A percentile compares a stretch with the other conserved stretches of the same genome.
phyloP scores from a whole-genome alignment of 1,140 invertebrate genomes.

The silkworm (Bombyx mori) region ASM3026992v2 NC_085135.1:2693001-2693500 shows the following conservation, averaged over 20 bases:
- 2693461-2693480: slow-evolving; percentile 33
- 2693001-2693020: slow-evolving; percentile 47
- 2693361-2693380: slow-evolving; percentile 3
- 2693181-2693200: slow-evolving; percentile 33
- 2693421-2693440: slow-evolving; percentile 36
- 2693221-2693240: slow-evolving; percentile 28
- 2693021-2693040: slow-evolving; percentile 42
- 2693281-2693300: slow-evolving; percentile 26
- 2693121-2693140: slow-evolving; percentile 7
- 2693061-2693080: slow-evolving; percentile 60
- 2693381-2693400: slow-evolving; percentile 65
- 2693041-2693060: slow-evolving; percentile 46
- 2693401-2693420: slow-evolving; percentile 64
- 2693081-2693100: slow-evolving; percentile 46
- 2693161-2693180: slow-evolving; percentile 14
- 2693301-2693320: slow-evolving; percentile 29
- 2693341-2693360: neutral
- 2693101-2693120: slow-evolving; percentile 12
- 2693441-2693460: slow-evolving; percentile 22
- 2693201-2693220: slow-evolving; percentile 23
- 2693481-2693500: slow-evolving; percentile 27
- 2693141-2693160: slow-evolving; percentile 11
- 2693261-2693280: slow-evolving; percentile 34
- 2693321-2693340: slow-evolving; percentile 34
- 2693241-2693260: slow-evolving; percentile 12